Evolutionary conservation across 1,140 invertebrate species (phyloP), one percentile per base, ranked within the genome.

Genomic region (Pollicipes pollicipes): DNA sequence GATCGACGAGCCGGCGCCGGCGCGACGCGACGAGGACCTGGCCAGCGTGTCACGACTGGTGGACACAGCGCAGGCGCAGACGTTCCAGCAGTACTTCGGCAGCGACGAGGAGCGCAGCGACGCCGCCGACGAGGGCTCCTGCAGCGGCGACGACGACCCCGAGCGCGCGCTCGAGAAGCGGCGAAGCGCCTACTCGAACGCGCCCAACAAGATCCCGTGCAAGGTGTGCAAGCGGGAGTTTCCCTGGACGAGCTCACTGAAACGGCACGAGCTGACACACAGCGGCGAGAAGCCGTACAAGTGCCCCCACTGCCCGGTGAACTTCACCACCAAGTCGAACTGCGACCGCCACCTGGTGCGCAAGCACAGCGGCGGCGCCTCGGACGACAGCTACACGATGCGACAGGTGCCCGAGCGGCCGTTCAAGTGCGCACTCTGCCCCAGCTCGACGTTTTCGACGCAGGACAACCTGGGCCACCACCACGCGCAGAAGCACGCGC

Each of bases 321-420:
- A 93, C 0, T 98, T 98, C 79, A 97, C 95, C 4, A 98, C 95
- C 0, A 97, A 97, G 77, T 95, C 92, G 1, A 98, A 98, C 79
- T 93, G 95, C 78, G 95, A 97, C 75, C 87, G 95, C 26, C 95
- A 98, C 78, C 79, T 97, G 69, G 80, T 94, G 29, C 82, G 93
- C 26, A 96, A 96, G 78, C 94, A 97, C 77, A 89, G 86, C 29
- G 84, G 81, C n/a, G 83, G 82, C 72, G 8, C n/a, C 63, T 4
- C 63, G 64, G 64, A 66, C 27, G 64, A 58, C 45, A 58, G 45
- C 45, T 58, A 58, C 45, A 79, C 84, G 26, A 85, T 85, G 83
- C 80, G 88, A 72, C 86, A 87, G 73, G 88, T 89, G 0, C 88
- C 88, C 0, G 90, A 93, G 76, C 80, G 89, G 66, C 90, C 90